Percentiles rank a stretch among this genome's conserved stretches.
phyloP scores from a whole-genome alignment of 2,113 vertebrate species.

The Desmodus rotundus region DNA sequence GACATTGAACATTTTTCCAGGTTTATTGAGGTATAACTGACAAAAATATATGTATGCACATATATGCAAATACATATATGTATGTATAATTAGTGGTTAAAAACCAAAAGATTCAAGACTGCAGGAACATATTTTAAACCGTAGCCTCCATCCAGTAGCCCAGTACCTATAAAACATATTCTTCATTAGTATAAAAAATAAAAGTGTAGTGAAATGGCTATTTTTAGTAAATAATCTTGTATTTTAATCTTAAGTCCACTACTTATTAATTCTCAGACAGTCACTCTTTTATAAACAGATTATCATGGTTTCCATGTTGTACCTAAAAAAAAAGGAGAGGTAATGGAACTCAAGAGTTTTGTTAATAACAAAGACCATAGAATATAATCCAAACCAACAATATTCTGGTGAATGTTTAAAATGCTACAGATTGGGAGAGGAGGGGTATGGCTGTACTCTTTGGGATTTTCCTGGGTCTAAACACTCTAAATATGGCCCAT shows the following conservation, averaged over 20 bases:
- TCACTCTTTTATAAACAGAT: not conserved
- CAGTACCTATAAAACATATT: not conserved
- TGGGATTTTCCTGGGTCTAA: not conserved
- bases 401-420: not conserved
- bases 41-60: too few relatives aligned
- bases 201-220: not conserved
- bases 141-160: not conserved
- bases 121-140: not conserved
- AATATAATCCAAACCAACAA: not conserved
- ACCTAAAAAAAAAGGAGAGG: not conserved
- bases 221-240: not conserved
- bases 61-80: too few relatives aligned
- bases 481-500: not conserved
- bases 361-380: not conserved
- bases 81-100: too few relatives aligned
- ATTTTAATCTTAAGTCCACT: not conserved
- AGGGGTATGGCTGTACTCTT: not conserved
- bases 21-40: too few relatives aligned
- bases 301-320: not conserved
- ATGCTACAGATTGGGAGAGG: accelerated
- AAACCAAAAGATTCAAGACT: not conserved
- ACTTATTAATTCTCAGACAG: not conserved
- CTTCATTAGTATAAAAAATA: not conserved
- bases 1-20: too few relatives aligned
- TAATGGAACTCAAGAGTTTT: not conserved